Evolutionary conservation across 2,113 vertebrate species (phyloP), one percentile per base, ranked within the genome.

Genomic region (Onychorhynchus coronatus): DNA sequence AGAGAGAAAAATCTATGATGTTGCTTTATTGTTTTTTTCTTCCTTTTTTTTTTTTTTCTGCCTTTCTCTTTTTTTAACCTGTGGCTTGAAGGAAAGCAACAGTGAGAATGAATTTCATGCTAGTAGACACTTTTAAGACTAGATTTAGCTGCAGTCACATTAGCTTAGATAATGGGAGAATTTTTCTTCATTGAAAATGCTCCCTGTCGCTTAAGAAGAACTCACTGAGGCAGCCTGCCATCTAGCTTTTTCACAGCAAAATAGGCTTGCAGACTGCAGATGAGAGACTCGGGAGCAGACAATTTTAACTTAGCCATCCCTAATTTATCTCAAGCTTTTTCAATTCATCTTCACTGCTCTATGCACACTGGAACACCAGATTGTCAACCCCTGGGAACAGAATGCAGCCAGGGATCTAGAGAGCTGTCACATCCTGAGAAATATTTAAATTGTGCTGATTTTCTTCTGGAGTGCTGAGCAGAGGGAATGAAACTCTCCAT

Each of bases 181-280:
- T 97, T 97, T 98, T 97, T 98, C 98, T 98, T 98, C 97, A 98
- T 98, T 97, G 98, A 97, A 98, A 98, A 98, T 97, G 97, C 97
- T 98, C 97, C 96, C 96, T 98, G 98, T 98, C 97, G 95, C 97
- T 98, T 97, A 96, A 97, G 97, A 98, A 98, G 97, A 97, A 97
- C 98, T 98, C 97, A 97, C 97, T 98, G 98, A 98, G 97, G 98
- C 98, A 98, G 98, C 83, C 98, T 98, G 98, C 98, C 98, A 98
- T 98, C 98, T 98, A 98, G 98, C 98, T 98, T 98, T 98, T 98
- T 97, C 98, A 98, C 98, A 98, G 98, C 97, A 98, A 98, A 98
- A 98, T 96, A 98, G 97, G 96, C 95, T 98, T 98, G 97, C 98
- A 98, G 98, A 98, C 98, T 98, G 98, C 98, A 98, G 98, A 98